Evolutionary conservation across 2,797 vertebrate species (phyloP).

Genomic region (Phaenicophaeus curvirostris): DNA sequence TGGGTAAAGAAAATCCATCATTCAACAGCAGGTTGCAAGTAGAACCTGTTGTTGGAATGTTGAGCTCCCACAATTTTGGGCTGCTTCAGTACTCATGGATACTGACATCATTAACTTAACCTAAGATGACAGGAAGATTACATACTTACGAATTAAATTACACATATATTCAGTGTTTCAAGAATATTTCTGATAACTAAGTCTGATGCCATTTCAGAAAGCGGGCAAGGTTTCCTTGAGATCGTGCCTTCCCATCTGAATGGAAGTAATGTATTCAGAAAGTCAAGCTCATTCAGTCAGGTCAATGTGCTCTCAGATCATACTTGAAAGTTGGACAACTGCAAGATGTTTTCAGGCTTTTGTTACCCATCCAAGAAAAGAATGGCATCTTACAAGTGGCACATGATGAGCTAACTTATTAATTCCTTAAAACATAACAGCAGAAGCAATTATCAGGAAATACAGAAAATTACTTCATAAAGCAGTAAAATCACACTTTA

Average conservation of each 20-base stretch:
- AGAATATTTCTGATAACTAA: neutral
- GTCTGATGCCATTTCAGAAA: neutral
- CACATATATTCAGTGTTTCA: neutral
- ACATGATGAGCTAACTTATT: neutral
- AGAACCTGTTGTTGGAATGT: neutral
- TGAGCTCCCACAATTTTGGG: neutral
- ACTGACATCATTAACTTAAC: neutral
- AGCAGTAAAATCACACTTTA: neutral
- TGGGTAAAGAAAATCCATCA: neutral
- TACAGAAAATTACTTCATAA: neutral
- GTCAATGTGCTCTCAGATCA: neutral
- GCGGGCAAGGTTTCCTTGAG: neutral
- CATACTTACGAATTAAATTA: neutral
- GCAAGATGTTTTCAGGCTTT: neutral
- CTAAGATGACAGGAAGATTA: neutral
- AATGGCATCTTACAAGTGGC: neutral
- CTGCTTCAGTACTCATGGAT: neutral
- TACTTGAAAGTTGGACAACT: neutral
- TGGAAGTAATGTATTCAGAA: neutral
- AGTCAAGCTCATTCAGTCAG: neutral
- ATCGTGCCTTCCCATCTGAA: neutral
- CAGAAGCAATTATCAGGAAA: neutral
- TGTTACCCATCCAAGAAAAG: neutral
- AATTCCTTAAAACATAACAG: neutral
- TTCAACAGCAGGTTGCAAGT: neutral